Evolutionary conservation across 2,797 vertebrate species (phyloP), one percentile per base, ranked within the genome.

Genomic region (Eutrigla gurnardus): DNA sequence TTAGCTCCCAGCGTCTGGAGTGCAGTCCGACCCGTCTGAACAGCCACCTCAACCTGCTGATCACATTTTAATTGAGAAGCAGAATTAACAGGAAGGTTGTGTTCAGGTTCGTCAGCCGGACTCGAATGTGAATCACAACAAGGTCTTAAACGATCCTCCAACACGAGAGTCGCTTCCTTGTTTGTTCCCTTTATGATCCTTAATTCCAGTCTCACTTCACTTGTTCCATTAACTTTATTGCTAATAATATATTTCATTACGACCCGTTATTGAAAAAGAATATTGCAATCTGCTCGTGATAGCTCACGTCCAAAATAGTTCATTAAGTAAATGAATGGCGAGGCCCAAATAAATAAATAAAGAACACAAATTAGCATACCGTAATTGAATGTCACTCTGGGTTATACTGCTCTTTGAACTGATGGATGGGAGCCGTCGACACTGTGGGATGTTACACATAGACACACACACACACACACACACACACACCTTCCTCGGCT

Each of bases 361-460:
- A 88, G 63, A 87, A 88, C 71, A 77, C 73, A 82, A 84, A 95
- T 94, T 93, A 93, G 88, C 93, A 94, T 93, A 92, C 18, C 65
- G 64, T 93, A 94, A 93, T 94, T 91, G 88, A 94, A 94, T 94
- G 93, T 90, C 93, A 95, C 88, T 90, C 88, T 89, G 85, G 83
- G 87, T 91, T 89, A 91, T 93, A 91, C 81, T 87, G 83, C 92
- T 90, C 87, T 91, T 89, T 91, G 85, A 88, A 91, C 85, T 91
- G 89, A 93, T 79, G 80, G 86, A 89, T 91, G 84, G 77, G 77
- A 58, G 73, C 40, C 77, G 77, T 82, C 82, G 78, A 83, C 25
- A 25, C 25, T 25, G 25, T 25, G 25, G 25, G 25, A 25, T 25
- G 25, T 25, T 25, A 25, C 77, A 60, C 81, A 64, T 33, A n/a